phyloP scores from a whole-genome alignment of 2,888 invertebrate species.

The Plagiodera versicolora region DNA sequence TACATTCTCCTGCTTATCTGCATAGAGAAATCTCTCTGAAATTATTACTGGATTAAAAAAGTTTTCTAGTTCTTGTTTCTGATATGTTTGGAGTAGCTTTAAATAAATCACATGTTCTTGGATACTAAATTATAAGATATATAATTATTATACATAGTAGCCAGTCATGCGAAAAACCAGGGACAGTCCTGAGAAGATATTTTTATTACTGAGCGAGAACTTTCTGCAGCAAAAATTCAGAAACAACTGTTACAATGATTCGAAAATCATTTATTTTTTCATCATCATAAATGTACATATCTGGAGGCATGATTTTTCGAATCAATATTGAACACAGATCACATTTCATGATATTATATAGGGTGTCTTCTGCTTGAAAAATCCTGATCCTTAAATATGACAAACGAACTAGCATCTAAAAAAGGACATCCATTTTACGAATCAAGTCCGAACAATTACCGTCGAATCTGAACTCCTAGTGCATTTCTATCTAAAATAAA shows the following conservation, averaged over 20 bases:
- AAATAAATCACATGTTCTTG: not conserved
- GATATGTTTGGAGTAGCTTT: not conserved
- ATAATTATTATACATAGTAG: not conserved
- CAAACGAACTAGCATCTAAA: no score
- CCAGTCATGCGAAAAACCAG: not conserved
- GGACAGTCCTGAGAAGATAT: not conserved
- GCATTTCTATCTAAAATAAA: not conserved
- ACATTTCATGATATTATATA: no score
- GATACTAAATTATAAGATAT: not conserved
- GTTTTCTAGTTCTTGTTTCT: not conserved
- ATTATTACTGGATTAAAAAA: not conserved
- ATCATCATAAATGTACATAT: no score
- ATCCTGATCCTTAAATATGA: no score
- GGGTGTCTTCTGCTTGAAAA: no score
- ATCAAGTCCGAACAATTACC: not conserved
- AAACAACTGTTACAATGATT: not conserved
- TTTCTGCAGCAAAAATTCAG: not conserved
- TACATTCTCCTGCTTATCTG: not conserved
- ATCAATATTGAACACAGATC: no score
- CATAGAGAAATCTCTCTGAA: not conserved
- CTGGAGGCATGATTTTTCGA: no score
- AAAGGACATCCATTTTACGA: no score
- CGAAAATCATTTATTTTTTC: no score
- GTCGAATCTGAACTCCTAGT: not conserved
- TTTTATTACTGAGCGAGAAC: not conserved